phyloP scores from a whole-genome alignment of 2,888 invertebrate species.

The Deroplatys truncata region DNA sequence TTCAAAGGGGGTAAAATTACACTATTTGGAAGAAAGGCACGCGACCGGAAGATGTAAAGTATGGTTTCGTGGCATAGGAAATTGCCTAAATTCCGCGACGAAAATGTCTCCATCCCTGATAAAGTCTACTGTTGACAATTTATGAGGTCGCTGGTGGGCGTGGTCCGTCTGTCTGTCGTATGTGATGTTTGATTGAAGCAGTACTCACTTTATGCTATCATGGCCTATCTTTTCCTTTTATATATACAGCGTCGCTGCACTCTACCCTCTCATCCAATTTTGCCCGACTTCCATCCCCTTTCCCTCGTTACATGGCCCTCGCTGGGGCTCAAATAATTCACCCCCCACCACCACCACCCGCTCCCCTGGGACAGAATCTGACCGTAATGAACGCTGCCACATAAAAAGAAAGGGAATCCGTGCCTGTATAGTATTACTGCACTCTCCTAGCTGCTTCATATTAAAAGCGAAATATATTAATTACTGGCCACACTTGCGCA shows the following conservation, averaged over 20 bases:
- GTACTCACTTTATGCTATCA: background rate
- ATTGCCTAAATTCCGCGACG: background rate
- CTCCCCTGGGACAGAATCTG: background rate
- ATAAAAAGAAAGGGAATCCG: background rate
- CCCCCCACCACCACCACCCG: background rate
- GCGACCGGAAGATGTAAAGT: background rate
- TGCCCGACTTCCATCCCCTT: background rate
- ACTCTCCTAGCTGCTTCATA: background rate
- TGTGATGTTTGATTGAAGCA: background rate
- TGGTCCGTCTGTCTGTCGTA: background rate
- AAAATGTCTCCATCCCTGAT: background rate
- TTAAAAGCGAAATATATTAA: background rate
- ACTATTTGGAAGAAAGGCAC: too few relatives aligned
- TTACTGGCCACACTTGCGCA: background rate
- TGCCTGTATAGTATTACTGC: background rate
- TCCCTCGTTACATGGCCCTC: background rate
- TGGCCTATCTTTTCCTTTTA: background rate
- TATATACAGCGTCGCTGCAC: background rate
- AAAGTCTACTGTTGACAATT: background rate
- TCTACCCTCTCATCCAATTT: background rate
- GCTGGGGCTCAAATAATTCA: background rate
- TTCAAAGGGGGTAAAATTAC: too few relatives aligned
- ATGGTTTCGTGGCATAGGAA: background rate
- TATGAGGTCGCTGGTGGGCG: background rate
- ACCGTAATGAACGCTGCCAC: background rate